Base-by-base conservation (phyloP, 1,140 invertebrate species). In the Geopemphigus sp. region DNA sequence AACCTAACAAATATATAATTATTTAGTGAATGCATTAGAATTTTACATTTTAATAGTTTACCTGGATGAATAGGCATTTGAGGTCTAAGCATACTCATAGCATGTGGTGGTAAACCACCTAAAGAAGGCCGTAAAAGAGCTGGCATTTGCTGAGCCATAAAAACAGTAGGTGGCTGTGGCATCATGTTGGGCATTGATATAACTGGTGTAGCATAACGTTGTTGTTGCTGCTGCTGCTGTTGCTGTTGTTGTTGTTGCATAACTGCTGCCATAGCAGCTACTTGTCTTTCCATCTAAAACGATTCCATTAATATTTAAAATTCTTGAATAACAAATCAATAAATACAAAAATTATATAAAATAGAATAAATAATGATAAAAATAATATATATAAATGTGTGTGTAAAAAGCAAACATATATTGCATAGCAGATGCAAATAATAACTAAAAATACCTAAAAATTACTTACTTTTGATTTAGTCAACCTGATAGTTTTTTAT, bases 1-100 rank as follows among this genome's bases (percentile, higher is more conserved):
- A 80, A 84, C 91, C 90, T 87, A 88, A 84, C 12, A 45, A 26
- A 68, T 26, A 19, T 50, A 14, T 17, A n/a, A 57, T 82, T 73
- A 6, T 29, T 22, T 8, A 32, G 24, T 50, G 12, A 29, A 45
- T 50, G 17, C 1, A n/a, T 61, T 53, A 2, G 53, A 70, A 32
- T 66, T 56, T 5, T 50, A n/a, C n/a, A n/a, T 47, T 12, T 26
- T 50, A 19, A 61, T 66, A 66, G 32, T n/a, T 45, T 74, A 78
- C 74, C 74, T 63, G 74, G 74, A 78, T 78, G 74, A 14, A 78
- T 59, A 26, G 74, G 74, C 74, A 78, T 78, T 78, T 78, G 74
- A 63, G 74, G 74, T 15, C 74, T 78, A n/a, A 78, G 74, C 74
- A 78, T 78, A 17, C 56, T 61, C 74, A 78, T 78, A 19, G 74